Percentiles rank a stretch among this genome's conserved stretches.
These are phyloP conservation scores for Scaptomyza parva DNA, from an alignment of 2,888 invertebrate genomes.

Conservation along the genomic window DNA sequence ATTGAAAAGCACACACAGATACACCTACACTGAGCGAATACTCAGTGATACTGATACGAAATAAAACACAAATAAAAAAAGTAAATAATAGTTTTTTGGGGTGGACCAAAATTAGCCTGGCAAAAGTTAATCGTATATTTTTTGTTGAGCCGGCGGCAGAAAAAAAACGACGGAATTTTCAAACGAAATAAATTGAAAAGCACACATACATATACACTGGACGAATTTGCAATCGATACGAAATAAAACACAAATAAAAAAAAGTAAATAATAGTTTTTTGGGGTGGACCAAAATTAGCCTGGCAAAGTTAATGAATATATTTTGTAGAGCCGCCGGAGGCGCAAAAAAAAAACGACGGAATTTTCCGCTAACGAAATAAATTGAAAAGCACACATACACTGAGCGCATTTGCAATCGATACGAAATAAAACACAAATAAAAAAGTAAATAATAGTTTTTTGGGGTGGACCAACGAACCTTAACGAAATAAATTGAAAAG, in stretches of 20 bases:
- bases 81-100: no score
- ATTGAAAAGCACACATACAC: slow-evolving; percentile 17
- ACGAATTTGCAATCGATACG: slow-evolving; percentile 48
- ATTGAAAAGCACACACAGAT: slow-evolving; percentile 25
- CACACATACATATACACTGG: no score
- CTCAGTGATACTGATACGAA: slow-evolving; percentile 54
- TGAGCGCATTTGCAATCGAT: slow-evolving; percentile 45
- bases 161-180: slow-evolving; percentile 13
- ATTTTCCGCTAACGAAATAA: slow-evolving; percentile 9
- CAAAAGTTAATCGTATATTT: slow-evolving; percentile 64
- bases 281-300: slow-evolving; percentile 66
- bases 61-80: no score
- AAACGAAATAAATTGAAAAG: slow-evolving; percentile 30
- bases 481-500: no score
- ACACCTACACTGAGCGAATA: no score
- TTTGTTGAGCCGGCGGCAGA: slow-evolving; percentile 14
- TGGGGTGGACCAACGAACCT: no score
- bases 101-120: slow-evolving; percentile 62
- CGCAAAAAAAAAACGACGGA: slow-evolving; percentile 16
- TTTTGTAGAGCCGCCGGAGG: slow-evolving; percentile 20
- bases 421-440: no score
- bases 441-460: no score
- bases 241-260: no score
- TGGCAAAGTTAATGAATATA: slow-evolving; percentile 63
- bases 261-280: slow-evolving; percentile 60